Percentiles rank a stretch among this genome's conserved stretches.
Conservation (phyloP, 2,113 vertebrate species). For the Alligator mississippiensis region DNA sequence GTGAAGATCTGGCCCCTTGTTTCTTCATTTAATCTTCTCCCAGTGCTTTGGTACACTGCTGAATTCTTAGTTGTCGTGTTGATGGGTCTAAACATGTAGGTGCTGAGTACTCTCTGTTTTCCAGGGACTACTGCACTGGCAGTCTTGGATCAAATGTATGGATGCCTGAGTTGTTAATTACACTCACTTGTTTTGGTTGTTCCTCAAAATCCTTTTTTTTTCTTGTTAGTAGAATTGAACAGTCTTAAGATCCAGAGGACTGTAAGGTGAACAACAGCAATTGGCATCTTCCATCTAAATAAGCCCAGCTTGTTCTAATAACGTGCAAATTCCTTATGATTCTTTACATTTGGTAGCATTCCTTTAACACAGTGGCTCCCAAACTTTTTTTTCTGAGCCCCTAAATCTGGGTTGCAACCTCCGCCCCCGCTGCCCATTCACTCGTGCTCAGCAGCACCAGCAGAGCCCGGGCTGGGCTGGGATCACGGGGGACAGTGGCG, state of each 20-base stretch:
- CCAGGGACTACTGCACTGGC: background rate
- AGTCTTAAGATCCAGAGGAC: background rate
- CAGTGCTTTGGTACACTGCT: background rate
- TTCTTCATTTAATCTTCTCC: fast-evolving
- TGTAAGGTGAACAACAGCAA: background rate
- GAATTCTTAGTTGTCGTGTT: background rate
- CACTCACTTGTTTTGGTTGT: background rate
- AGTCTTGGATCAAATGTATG: background rate
- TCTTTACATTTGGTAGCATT: background rate
- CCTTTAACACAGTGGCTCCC: background rate
- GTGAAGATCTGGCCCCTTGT: background rate
- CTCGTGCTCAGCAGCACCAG: too few species aligned
- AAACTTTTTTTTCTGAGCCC: too few species aligned
- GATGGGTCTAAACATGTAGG: background rate
- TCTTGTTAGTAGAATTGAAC: background rate
- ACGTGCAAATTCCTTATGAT: background rate
- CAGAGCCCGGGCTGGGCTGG: too few species aligned
- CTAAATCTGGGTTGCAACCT: too few species aligned
- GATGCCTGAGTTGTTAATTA: fast-evolving
- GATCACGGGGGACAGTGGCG: too few species aligned
- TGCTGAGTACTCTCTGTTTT: too few species aligned
- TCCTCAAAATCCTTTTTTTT: background rate
- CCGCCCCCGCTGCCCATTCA: too few species aligned
- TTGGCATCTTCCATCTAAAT: background rate
- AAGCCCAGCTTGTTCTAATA: background rate